Base-by-base conservation (phyloP, 1,140 invertebrate genomes). In the Panagrolaimus sp. region DNA sequence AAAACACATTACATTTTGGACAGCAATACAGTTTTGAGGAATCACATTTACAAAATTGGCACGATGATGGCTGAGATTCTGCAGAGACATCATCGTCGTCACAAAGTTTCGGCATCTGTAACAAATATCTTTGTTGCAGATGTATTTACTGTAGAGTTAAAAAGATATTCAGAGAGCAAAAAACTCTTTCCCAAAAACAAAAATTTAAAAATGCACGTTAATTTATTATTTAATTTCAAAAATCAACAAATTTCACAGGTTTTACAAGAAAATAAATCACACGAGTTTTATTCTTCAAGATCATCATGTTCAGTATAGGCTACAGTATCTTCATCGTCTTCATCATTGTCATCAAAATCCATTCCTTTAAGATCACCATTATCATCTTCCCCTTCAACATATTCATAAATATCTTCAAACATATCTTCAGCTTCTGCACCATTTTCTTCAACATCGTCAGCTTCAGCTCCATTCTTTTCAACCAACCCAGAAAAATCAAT, bases 1-100 rank as follows among this genome's bases (percentile, higher is more conserved):
- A 96, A 0, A 85, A 81, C n/a, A 89, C 83, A 75, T 89, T 89
- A 83, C 93, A 95, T 76, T 88, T 87, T 26, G 93, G 92, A 82
- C 93, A 95, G 63, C 89, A 88, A 80, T 95, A 76, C 21, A 79
- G 26, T 24, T 75, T 77, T 4, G 1, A 43, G 1, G 52, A 62
- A 38, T 76, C 77, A 32, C 26, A 76, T 0, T 52, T 64, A 45
- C 75, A 76, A 65, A 76, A 76, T 14, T 77, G 44, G 24, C 75
- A 76, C 12, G 68, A n/a, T 14, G 52, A 58, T 58, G 52, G 52
- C n/a, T 58, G 52, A 12, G 52, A 58, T 2, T 38, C 32, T 38
- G 52, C 28, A 12, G 52, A 21, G 17, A 58, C 52, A 24, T 58
- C 52, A 28, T 58, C 52, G 17, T 21, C 4, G 12, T 58, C 52